These are phyloP conservation scores for Liopterus haemorrhoidalis DNA, from an alignment of 2,888 invertebrate genomes.

Conservation along the genomic window DNA sequence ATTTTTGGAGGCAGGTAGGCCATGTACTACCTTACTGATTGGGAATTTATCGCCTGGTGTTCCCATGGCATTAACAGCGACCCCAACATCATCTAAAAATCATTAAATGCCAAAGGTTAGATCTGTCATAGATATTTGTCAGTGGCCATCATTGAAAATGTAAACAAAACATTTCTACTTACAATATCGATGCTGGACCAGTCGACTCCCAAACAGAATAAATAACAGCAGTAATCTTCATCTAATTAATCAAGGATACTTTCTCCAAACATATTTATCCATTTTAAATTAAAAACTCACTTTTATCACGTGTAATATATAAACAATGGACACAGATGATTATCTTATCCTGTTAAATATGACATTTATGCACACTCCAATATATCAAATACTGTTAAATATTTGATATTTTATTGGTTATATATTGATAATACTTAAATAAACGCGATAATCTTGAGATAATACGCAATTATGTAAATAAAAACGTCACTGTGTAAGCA, in stretches of 20 bases:
- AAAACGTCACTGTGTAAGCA: constrained; percentile 44
- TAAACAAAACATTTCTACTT: constrained; percentile 11
- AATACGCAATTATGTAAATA: constrained; percentile 46
- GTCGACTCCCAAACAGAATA: constrained; percentile 19
- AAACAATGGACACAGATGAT: constrained; percentile 12
- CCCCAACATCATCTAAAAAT: constrained; percentile 46
- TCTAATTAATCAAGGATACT: constrained; percentile 15
- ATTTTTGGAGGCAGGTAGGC: constrained; percentile 29
- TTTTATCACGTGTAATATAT: constrained; percentile 19
- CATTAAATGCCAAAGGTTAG: not conserved
- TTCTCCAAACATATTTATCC: constrained; percentile 22
- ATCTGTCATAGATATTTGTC: no score
- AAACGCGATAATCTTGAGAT: constrained; percentile 31
- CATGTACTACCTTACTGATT: constrained; percentile 41
- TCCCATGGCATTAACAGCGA: constrained; percentile 48
- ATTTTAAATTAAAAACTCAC: constrained; percentile 18
- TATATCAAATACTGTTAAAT: constrained; percentile 23
- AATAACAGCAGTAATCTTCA: constrained; percentile 16
- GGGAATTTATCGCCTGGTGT: constrained; percentile 47
- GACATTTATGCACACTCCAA: constrained; percentile 24
- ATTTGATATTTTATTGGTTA: constrained; percentile 24
- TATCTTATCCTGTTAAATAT: not conserved
- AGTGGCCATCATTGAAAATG: no score
- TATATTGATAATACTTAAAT: constrained; percentile 16
- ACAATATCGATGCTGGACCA: constrained; percentile 23